Evolutionary conservation across 2,113 vertebrate genomes (phyloP).

Genomic region (Anarrhichthys ocellatus): DNA sequence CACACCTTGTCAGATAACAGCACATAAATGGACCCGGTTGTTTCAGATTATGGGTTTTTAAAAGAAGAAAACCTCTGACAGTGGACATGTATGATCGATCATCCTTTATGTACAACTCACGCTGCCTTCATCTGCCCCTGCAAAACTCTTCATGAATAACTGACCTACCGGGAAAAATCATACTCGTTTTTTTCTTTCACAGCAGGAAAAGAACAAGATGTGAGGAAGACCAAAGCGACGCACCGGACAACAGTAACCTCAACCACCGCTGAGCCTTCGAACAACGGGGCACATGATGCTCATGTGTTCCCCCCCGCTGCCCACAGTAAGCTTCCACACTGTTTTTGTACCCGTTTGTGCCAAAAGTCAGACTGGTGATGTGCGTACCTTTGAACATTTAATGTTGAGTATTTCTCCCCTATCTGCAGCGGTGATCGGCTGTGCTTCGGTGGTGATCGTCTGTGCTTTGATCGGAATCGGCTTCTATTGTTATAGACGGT

Average conservation of each 20-base stretch:
- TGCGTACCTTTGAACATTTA: background rate
- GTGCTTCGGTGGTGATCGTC: background rate
- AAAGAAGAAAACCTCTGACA: background rate
- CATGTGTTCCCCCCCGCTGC: fast-evolving
- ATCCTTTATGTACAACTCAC: background rate
- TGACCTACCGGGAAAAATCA: background rate
- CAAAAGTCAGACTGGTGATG: background rate
- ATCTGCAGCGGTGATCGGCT: background rate
- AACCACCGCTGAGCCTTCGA: background rate
- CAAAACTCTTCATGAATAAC: background rate
- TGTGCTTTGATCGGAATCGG: background rate
- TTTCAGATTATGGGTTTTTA: background rate
- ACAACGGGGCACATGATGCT: background rate
- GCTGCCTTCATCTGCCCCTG: background rate
- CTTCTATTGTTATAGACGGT: slow-evolving; percentile 26
- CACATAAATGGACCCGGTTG: too few relatives aligned
- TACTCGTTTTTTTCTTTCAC: background rate
- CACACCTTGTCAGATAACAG: background rate
- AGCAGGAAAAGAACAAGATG: background rate
- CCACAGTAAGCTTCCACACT: background rate
- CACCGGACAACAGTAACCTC: background rate
- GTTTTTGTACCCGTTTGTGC: background rate
- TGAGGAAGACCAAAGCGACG: fast-evolving
- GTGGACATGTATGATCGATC: background rate
- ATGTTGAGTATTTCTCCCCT: background rate